A percentile compares a stretch with the other conserved stretches of the same genome.
These are phyloP conservation scores for Charaxes varanes DNA, from an alignment of 1,140 invertebrate genomes.

Conservation along the genomic window DNA sequence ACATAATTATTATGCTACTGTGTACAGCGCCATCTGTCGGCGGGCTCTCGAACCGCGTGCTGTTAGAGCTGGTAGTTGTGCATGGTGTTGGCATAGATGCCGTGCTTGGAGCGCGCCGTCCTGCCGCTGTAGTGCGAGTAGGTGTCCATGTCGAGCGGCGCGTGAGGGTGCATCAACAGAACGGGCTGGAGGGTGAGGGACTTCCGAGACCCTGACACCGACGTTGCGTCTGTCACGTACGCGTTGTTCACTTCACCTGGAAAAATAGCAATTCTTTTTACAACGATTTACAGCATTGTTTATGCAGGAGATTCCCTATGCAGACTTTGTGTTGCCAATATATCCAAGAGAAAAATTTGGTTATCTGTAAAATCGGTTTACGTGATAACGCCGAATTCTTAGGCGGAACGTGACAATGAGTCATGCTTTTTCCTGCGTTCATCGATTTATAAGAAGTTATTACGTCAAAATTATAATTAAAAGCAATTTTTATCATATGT, in stretches of 20 bases:
- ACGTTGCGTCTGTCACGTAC: constrained; percentile 87
- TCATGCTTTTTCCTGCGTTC: no score
- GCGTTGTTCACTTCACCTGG: constrained; percentile 91
- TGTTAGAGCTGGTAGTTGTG: constrained; percentile 78
- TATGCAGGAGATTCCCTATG: no score
- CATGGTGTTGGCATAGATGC: constrained; percentile 74
- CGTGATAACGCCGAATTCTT: no score
- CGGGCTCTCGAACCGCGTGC: constrained; percentile 6
- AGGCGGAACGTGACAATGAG: no score
- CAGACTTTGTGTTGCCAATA: no score
- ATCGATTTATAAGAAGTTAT: no score
- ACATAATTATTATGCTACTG: background rate
- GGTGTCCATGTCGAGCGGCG: constrained; percentile 74
- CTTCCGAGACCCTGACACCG: constrained; percentile 87
- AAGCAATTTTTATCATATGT: no score
- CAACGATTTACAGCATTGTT: background rate
- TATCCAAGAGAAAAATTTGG: no score
- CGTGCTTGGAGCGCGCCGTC: constrained; percentile 70
- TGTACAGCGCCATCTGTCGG: constrained; percentile 29
- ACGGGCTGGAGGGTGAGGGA: constrained; percentile 91
- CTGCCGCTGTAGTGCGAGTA: constrained; percentile 86
- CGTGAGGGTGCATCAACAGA: constrained; percentile 81
- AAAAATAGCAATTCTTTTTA: constrained; percentile 4
- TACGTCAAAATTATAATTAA: no score
- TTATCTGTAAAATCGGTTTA: no score